These are phyloP conservation scores for Drosophila tropicalis DNA, from an alignment of 1,140 invertebrate genomes.

Conservation along the genomic window DNA sequence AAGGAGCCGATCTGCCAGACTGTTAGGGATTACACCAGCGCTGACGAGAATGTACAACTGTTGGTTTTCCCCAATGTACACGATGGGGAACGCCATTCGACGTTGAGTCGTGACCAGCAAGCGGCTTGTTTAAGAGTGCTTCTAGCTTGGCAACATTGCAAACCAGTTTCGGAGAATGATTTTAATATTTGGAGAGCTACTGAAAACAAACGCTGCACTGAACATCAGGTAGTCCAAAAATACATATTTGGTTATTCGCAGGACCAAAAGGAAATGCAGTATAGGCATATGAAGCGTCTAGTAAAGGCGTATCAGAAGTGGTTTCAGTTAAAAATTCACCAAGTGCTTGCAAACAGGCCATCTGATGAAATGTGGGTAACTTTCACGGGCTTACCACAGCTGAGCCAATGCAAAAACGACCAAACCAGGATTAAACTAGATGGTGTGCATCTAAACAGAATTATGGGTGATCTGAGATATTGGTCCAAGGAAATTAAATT, in stretches of 20 bases:
- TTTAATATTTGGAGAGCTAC: conserved; percentile 49
- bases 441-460: conserved; percentile 37
- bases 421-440: conserved; percentile 37
- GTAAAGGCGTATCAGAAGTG: conserved; percentile 42
- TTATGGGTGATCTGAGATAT: conserved; percentile 33
- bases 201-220: conserved; percentile 40
- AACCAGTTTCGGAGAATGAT: conserved; percentile 29
- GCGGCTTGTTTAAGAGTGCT: conserved; percentile 56
- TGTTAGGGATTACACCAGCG: conserved; percentile 33
- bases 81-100: conserved; percentile 24
- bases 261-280: conserved; percentile 35
- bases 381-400: conserved; percentile 51
- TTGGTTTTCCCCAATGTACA: conserved; percentile 41
- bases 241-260: conserved; percentile 43
- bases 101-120: conserved; percentile 40
- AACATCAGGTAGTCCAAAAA: conserved; percentile 52
- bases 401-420: conserved; percentile 46
- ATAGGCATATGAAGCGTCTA: conserved; percentile 48
- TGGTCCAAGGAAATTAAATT: conserved; percentile 29
- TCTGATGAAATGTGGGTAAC: conserved; percentile 42
- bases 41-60: neutral
- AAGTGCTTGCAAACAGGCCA: conserved; percentile 11
- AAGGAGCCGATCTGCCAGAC: conserved; percentile 16
- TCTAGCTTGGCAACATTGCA: conserved; percentile 37
- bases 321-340: conserved; percentile 22